Conservation (phyloP, 2,888 invertebrate species). For the Gari tellinella region DNA sequence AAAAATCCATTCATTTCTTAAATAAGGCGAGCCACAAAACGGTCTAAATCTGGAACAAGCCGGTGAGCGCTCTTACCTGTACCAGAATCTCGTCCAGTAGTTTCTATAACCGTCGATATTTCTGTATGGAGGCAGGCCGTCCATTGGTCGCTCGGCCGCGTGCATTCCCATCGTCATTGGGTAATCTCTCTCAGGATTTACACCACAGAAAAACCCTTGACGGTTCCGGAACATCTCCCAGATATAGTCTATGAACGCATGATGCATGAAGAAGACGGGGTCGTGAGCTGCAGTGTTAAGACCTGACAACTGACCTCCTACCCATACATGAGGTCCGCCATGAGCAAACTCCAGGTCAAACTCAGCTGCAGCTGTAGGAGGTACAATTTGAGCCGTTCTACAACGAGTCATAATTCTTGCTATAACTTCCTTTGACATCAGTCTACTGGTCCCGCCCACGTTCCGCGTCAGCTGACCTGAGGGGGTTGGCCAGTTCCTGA, state of each 20-base stretch:
- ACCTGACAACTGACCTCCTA: constrained; percentile 73
- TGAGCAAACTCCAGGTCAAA: constrained; percentile 62
- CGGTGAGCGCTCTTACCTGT: constrained; percentile 54
- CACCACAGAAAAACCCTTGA: constrained; percentile 53
- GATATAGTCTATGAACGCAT: constrained; percentile 75
- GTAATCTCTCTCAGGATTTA: constrained; percentile 61
- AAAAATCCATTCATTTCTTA: constrained; percentile 5
- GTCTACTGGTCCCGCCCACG: constrained; percentile 61
- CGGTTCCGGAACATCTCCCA: constrained; percentile 71
- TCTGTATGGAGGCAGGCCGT: constrained; percentile 45
- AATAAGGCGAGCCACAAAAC: constrained; percentile 51
- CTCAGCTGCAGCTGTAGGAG: constrained; percentile 47
- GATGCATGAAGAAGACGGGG: constrained; percentile 74
- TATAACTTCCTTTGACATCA: constrained; percentile 60
- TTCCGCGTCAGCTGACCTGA: constrained; percentile 68
- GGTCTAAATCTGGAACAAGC: constrained; percentile 47
- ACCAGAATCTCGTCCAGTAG: constrained; percentile 55
- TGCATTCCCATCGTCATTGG: constrained; percentile 47
- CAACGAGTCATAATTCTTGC: constrained; percentile 55
- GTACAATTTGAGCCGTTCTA: constrained; percentile 51
- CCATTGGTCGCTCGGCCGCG: constrained; percentile 44
- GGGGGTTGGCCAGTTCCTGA: constrained; percentile 71
- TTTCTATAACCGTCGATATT: constrained; percentile 54
- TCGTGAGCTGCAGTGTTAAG: constrained; percentile 74
- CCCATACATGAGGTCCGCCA: constrained; percentile 72